Evolutionary conservation across 2,113 vertebrate species (phyloP), one percentile per base, ranked within the genome.

Genomic region (Elgaria multicarinata): DNA sequence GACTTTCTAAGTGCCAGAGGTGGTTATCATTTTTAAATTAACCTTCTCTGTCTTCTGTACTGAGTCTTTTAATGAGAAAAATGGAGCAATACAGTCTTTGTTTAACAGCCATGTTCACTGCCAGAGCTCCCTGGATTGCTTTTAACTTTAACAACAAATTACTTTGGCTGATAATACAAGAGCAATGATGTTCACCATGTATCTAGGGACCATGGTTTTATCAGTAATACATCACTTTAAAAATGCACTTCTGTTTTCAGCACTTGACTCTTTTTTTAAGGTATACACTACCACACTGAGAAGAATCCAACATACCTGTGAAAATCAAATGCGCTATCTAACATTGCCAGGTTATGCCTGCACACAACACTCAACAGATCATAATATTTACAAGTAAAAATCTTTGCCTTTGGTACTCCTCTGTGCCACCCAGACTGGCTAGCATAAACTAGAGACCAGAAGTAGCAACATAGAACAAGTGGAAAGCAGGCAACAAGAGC

Each of bases 11-110:
- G 86, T 90, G 92, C 87, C 76, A 44, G 83, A 92, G 28, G 44
- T 22, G 93, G 93, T 84, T 44, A 91, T 44, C 85, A 90, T 92
- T 96, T 93, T 87, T 46, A 87, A 94, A 94, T 94, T 93, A 94
- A 94, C 77, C 53, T 96, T 95, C 94, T 85, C 42, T 92, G 46
- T 83, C 89, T 94, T 91, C 94, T 89, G 84, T 6, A 87, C 75
- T 89, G 55, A 92, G 80, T 92, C 94, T 78, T 93, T 89, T 85
- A 94, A 87, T 28, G 92, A 87, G 22, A 86, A 89, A 86, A n/a
- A 91, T 69, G 58, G 86, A 92, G 88, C 83, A 89, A 83, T 42
- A 86, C 33, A 79, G 66, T 39, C 78, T 22, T 44, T 90, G 20
- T 71, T 83, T 92, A 90, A 53, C 64, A 26, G 89, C 14, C 71